Evolutionary conservation across 2,113 vertebrate species (phyloP), one percentile per base, ranked within the genome.

Genomic region (Pachypanchax playfairii): DNA sequence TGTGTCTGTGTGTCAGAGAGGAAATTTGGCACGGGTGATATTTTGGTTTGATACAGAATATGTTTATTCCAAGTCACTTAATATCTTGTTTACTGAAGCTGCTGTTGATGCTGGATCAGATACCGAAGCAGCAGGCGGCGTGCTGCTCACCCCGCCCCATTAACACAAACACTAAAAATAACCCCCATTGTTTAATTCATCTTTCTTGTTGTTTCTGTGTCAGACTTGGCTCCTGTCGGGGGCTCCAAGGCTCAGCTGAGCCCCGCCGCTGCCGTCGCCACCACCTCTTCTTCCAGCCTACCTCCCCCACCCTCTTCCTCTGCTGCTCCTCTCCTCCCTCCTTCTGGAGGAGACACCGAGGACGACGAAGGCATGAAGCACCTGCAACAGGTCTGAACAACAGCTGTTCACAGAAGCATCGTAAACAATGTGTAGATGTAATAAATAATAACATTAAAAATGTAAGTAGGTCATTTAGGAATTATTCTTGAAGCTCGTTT

Each of bases 291-390:
- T 5, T 91, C 93, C 15, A 83, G 75, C 46, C 80, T 93, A 48
- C 87, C 90, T 72, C 87, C 92, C 35, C 91, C 91, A 29, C 91
- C 92, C 49, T 85, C 90, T 51, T 90, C 92, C 36, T 90, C 93
- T 73, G 88, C 90, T 85, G 88, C 92, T 87, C 87, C 87, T 66
- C 83, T 90, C 57, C 90, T 90, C 79, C 92, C 90, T 49, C 80
- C 77, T 43, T 60, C 84, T 41, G 91, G 91, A 49, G 94, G 92
- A 72, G 95, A 97, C 75, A 78, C 90, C 0, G 95, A 97, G 86
- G 95, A 97, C 6, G 95, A 97, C 6, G 95, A 97, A 79, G 95
- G 95, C 84, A 92, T 97, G 92, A 96, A 95, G 87, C 95, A 95
- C 82, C 89, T 97, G 73, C 95, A 97, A 79, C 95, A 97, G 95